Evolutionary conservation across 2,888 invertebrate species (phyloP).

Genomic region (Lamellibrachia columna): DNA sequence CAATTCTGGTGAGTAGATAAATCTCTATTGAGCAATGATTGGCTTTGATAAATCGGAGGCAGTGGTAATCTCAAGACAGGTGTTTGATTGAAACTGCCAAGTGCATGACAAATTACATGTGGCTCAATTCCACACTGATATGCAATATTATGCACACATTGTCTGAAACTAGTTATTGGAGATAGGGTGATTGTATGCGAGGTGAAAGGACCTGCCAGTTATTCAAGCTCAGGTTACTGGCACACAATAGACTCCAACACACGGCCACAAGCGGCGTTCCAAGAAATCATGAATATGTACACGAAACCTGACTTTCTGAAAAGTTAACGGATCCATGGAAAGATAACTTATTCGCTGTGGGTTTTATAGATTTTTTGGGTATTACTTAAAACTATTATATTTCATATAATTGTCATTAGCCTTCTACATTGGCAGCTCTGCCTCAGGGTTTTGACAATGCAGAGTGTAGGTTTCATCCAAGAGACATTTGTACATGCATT

Average conservation of each 20-base stretch:
- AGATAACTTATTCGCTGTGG: not conserved
- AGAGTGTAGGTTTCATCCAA: not conserved
- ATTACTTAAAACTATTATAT: not conserved
- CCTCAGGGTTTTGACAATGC: not conserved
- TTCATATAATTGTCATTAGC: not conserved
- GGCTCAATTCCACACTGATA: not conserved
- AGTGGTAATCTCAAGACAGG: not conserved
- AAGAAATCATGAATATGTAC: not conserved
- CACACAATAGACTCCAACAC: not conserved
- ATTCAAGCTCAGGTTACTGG: not conserved
- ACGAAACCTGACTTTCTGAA: not conserved
- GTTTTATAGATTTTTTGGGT: not conserved
- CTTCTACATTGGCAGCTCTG: not conserved
- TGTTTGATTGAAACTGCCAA: not conserved
- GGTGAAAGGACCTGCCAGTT: not conserved
- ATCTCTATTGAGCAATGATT: not conserved
- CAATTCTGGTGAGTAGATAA: not conserved
- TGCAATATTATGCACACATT: not conserved
- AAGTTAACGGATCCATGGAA: not conserved
- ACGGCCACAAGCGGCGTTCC: not conserved
- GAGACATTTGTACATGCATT: not conserved
- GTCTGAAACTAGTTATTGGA: not conserved
- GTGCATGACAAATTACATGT: not conserved
- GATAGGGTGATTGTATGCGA: constrained; percentile 2
- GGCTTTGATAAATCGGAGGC: not conserved